phyloP scores from a whole-genome alignment of 2,113 vertebrate genomes.

The Pachyramphus minor region DNA sequence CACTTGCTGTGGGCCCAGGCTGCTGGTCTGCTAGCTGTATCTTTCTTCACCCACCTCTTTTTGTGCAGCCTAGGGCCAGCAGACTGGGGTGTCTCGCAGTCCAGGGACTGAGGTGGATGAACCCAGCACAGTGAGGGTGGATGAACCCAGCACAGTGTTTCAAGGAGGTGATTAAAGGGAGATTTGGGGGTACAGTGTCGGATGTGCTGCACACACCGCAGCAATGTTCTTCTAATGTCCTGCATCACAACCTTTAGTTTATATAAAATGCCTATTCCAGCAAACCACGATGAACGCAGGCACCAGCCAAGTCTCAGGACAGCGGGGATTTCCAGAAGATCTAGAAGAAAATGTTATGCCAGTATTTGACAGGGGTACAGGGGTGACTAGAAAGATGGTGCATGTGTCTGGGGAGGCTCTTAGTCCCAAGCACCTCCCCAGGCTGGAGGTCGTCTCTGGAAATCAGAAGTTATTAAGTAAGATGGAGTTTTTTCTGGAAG shows the following conservation, averaged over 20 bases:
- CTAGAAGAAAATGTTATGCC: slow-evolving; percentile 13
- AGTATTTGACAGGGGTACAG: not conserved
- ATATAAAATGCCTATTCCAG: not conserved
- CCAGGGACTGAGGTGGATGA: not conserved
- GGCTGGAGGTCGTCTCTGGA: not conserved
- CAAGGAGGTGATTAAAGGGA: not conserved
- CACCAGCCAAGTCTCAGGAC: not conserved
- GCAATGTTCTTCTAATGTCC: not conserved
- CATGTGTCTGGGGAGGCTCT: not conserved
- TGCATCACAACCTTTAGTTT: not conserved
- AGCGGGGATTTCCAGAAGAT: slow-evolving; percentile 44
- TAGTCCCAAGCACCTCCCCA: not conserved
- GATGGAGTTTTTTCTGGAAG: not conserved
- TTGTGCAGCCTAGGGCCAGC: not conserved
- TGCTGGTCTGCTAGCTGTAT: not conserved
- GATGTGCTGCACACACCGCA: not conserved
- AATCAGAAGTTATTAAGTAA: not conserved
- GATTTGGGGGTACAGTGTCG: not conserved
- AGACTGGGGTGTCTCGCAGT: not conserved
- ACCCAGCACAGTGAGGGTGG: not conserved
- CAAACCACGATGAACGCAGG: not conserved
- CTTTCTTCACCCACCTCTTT: not conserved
- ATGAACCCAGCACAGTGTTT: not conserved
- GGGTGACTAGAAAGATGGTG: not conserved
- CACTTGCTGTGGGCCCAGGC: not conserved